Base-by-base conservation (phyloP, 2,888 invertebrate species). In the Drosophila trichaetosa region DNA sequence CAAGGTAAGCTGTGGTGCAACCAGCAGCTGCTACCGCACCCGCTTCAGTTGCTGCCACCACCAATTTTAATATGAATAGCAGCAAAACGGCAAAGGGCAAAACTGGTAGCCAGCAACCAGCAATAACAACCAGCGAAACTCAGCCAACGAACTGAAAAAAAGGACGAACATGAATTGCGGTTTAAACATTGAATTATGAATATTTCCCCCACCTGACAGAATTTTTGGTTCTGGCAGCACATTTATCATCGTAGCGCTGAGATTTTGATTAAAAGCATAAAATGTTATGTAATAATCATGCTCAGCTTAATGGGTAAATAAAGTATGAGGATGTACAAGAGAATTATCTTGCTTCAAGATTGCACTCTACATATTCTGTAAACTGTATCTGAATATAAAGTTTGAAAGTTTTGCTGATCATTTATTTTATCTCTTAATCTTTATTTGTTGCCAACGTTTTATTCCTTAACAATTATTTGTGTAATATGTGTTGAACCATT, bases 151-250 rank as follows among this genome's bases (percentile, higher is more conserved):
- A 42, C 64, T 56, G 54, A 57, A 21, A 46, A 62, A 69, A 73
- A 79, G 62, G 66, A 54, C 71, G 70, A 88, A 72, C 84, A 85
- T 87, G 84, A 85, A 85, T 87, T 87, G 82, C 80, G 85, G 85
- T 87, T 89, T 82, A 82, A 85, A 69, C 85, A 85, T 85, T 85
- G 84, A 85, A 85, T 85, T 85, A 85, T 85, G 89, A 89, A 89
- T 87, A 82, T 80, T 82, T 63, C 54, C 56, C 40, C 52, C 66
- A 10, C 27, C 36, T n/a, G 6, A 27, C 38, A 27, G 18, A 18
- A 27, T 56, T 27, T 13, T 8, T 13, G 27, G 18, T 27, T 36
- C 51, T 74, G 64, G 49, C 70, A 61, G 61, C 80, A 61, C 89
- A 89, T 89, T 87, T 89, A 85, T 89, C 89, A 85, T 85, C 63